phyloP scores from a whole-genome alignment of 2,797 vertebrate genomes.

The Glyptemys insculpta region DNA sequence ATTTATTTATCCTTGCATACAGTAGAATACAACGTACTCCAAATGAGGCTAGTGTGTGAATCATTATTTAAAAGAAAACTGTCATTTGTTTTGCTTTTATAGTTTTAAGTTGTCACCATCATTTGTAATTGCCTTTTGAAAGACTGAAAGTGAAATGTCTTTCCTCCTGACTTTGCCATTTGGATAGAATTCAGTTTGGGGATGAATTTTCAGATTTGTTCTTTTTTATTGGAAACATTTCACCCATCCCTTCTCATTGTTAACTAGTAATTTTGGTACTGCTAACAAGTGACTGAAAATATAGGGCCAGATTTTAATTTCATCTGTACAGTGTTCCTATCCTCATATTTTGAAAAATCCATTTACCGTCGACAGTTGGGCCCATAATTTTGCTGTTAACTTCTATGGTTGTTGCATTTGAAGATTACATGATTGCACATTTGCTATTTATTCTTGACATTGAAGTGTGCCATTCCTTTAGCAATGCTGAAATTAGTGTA shows the following conservation, averaged over 20 bases:
- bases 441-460: constrained; percentile 16
- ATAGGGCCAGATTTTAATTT: not conserved
- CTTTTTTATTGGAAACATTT: not conserved
- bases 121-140: not conserved
- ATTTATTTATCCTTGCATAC: not conserved
- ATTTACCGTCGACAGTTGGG: not conserved
- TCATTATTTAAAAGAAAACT: not conserved
- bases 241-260: not conserved
- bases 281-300: not conserved
- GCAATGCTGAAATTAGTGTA: not conserved
- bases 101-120: not conserved
- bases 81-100: not conserved
- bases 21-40: not conserved
- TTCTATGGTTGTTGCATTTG: not conserved
- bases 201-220: not conserved
- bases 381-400: not conserved
- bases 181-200: not conserved
- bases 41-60: not conserved
- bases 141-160: not conserved
- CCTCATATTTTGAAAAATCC: not conserved
- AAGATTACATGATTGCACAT: not conserved
- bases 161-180: not conserved
- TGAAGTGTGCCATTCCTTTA: not conserved
- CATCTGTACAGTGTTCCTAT: not conserved
- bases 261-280: not conserved